These are phyloP conservation scores for Oscheius sp. DNA, from an alignment of 2,888 invertebrate genomes.

Conservation along the genomic window DNA sequence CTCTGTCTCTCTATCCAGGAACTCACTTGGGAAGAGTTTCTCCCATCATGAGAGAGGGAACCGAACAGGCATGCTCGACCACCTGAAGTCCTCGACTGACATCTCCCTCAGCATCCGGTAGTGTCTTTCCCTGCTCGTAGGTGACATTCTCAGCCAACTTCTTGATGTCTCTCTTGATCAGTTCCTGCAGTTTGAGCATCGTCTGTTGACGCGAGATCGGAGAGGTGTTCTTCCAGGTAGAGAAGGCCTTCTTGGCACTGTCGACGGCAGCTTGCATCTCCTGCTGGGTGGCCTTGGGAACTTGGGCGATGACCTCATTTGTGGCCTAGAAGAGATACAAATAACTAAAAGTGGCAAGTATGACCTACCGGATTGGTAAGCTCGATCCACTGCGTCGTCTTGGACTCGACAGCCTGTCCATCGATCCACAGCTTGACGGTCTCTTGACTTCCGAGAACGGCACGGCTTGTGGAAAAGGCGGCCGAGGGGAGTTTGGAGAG, in stretches of 20 bases:
- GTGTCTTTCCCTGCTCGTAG: conserved; percentile 94
- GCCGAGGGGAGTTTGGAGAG: conserved; percentile 22
- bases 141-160: conserved; percentile 91
- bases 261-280: conserved; percentile 92
- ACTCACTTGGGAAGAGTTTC: conserved; percentile 82
- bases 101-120: conserved; percentile 96
- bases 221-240: conserved; percentile 90
- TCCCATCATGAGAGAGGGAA: conserved; percentile 90
- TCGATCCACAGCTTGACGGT: conserved; percentile 89
- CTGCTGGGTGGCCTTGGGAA: conserved; percentile 87
- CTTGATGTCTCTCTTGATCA: conserved; percentile 88
- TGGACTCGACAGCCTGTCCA: conserved; percentile 91
- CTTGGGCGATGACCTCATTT: conserved; percentile 80
- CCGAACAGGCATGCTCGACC: conserved; percentile 94
- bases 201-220: conserved; percentile 91
- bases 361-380: conserved; percentile 85
- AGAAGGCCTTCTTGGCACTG: conserved; percentile 85
- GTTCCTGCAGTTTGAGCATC: conserved; percentile 87
- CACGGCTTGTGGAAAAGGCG: conserved; percentile 31
- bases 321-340: conserved; percentile 74
- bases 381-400: conserved; percentile 92
- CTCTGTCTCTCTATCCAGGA: no score
- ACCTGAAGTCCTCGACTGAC: conserved; percentile 92
- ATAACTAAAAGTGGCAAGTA: background rate
- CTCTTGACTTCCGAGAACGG: conserved; percentile 29